A percentile compares a stretch with the other conserved stretches of the same genome.
These are phyloP conservation scores for Napeogenes inachia DNA, from an alignment of 2,888 invertebrate genomes.

Conservation along the genomic window DNA sequence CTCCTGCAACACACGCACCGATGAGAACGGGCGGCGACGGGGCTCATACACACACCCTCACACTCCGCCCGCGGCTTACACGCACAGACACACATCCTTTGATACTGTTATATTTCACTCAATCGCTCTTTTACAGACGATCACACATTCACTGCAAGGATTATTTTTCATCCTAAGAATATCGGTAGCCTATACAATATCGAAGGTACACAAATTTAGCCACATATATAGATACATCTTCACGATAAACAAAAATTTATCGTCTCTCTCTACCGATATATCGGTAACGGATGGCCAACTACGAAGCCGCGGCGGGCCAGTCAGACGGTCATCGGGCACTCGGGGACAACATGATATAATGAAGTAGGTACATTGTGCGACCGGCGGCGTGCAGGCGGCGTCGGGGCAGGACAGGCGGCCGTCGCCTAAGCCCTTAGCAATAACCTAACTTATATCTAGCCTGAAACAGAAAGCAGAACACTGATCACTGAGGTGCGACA, in stretches of 20 bases:
- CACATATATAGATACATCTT: too few relatives aligned
- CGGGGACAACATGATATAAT: conserved; percentile 44
- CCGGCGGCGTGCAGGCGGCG: conserved; percentile 46
- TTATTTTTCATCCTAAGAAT: too few relatives aligned
- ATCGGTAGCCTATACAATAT: too few relatives aligned
- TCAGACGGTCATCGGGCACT: conserved; percentile 28
- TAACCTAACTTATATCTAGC: conserved; percentile 74
- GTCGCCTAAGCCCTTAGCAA: conserved; percentile 42
- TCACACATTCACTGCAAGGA: too few relatives aligned
- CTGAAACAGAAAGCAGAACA: conserved; percentile 76
- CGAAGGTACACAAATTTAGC: too few relatives aligned
- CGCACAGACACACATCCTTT: conserved; percentile 7
- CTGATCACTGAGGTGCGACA: conserved; percentile 61
- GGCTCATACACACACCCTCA: background rate
- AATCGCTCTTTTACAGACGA: too few relatives aligned
- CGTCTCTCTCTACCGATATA: background rate
- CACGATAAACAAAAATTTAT: too few relatives aligned
- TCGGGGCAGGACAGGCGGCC: conserved; percentile 32
- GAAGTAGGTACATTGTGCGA: conserved; percentile 61
- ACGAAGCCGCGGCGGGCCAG: conserved; percentile 20
- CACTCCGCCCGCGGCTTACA: conserved; percentile 9
- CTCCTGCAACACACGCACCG: conserved; percentile 45
- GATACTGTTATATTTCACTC: too few relatives aligned
- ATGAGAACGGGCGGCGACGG: conserved; percentile 30
- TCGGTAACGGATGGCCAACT: conserved; percentile 21